These are phyloP conservation scores for Branchinecta sandiegonensis DNA, from an alignment of 2,888 invertebrate species.

Conservation along the genomic window DNA sequence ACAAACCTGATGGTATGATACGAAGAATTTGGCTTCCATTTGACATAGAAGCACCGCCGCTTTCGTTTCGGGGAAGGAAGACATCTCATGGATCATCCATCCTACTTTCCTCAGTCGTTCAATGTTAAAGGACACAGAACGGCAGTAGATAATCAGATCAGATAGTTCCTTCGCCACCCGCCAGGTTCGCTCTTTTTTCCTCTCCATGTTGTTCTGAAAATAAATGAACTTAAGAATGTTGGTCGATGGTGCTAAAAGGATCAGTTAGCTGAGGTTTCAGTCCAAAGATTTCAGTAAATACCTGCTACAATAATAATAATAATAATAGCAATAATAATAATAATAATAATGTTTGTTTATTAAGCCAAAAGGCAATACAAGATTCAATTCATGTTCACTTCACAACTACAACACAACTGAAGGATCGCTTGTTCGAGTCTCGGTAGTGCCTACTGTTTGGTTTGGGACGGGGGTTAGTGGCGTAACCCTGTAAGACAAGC, in stretches of 20 bases:
- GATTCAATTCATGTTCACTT: no score
- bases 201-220: slow-evolving; percentile 48
- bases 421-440: no score
- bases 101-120: slow-evolving; percentile 53
- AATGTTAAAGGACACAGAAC: slow-evolving; percentile 64
- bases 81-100: slow-evolving; percentile 86
- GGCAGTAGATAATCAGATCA: slow-evolving; percentile 88
- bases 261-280: background rate
- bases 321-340: no score
- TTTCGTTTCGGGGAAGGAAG: slow-evolving; percentile 91
- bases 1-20: slow-evolving; percentile 54
- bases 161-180: slow-evolving; percentile 94
- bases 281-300: no score
- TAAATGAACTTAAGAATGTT: background rate
- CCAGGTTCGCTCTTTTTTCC: slow-evolving; percentile 75
- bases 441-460: no score
- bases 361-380: no score
- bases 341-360: no score
- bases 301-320: no score
- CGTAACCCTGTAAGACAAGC: no score
- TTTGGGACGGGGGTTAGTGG: no score
- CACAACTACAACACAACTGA: no score
- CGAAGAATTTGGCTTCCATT: slow-evolving; percentile 55
- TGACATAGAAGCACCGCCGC: slow-evolving; percentile 74
- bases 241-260: no score